Evolutionary conservation across 2,113 vertebrate genomes (phyloP), one percentile per base, ranked within the genome.

Genomic region (Gobius niger): DNA sequence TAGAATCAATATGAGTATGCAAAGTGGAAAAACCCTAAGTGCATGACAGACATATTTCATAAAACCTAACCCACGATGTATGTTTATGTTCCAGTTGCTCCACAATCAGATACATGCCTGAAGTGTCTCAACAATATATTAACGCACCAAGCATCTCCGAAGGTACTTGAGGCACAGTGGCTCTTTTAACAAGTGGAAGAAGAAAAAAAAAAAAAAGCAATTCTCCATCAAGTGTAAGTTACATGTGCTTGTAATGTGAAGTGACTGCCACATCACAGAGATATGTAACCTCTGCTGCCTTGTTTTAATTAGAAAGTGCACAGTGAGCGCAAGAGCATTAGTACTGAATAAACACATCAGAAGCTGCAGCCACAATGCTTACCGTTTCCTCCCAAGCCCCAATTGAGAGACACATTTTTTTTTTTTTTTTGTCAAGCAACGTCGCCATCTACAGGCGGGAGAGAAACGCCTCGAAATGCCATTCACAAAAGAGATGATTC

Each of bases 381-480:
- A 16, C 7, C 47, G 67, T 68, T 78, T 81, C 76, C 65, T 81
- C 61, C 65, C 44, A 19, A 67, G 80, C 60, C 41, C 60, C 41
- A 69, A 68, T 51, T 49, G 60, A 6, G 53, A 40, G 59, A 67
- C 67, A n/a, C n/a, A n/a, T n/a, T n/a, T n/a, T n/a, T 3, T 34
- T 34, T 34, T 34, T 34, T 34, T 34, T 85, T 90, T 84, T 70
- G 92, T 91, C 95, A 96, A 93, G 89, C 93, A 95, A 93, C 95
- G 93, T 95, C 93, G 96, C 95, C 95, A 96, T 94, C 95, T 97
- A 96, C 95, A 96, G 96, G 95, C 70, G 2, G 62, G 46, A 46
- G 44, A 62, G 61, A 24, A 13, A 56, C 18, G 11, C 16, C 69
- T 44, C 63, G 52, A 70, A 71, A 63, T 51, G 60, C 51, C 74